Conservation (phyloP, 2,888 invertebrate genomes). For the Stenchaetothrips biformis region DNA sequence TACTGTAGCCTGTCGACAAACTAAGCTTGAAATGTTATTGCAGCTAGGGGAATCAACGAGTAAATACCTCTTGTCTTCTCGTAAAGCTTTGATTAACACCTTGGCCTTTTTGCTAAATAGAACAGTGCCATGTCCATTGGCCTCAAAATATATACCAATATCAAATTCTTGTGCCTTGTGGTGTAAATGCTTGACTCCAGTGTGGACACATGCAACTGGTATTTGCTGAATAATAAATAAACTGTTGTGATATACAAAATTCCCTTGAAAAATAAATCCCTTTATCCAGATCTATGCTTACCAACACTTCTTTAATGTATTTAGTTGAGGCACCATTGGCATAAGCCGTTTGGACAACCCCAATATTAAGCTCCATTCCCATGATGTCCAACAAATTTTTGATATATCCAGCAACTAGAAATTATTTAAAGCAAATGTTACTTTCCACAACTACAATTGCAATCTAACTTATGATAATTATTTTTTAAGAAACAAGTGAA, state of each 20-base stretch:
- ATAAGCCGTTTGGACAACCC: conserved; percentile 96
- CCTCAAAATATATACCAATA: conserved; percentile 97
- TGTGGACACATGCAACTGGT: conserved; percentile 85
- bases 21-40: not conserved
- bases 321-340: conserved; percentile 95
- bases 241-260: conserved; percentile 19
- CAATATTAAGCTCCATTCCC: conserved; percentile 65
- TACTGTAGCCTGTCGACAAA: too few species aligned
- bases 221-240: conserved; percentile 61
- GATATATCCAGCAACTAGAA: conserved; percentile 58
- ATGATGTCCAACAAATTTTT: conserved; percentile 47
- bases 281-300: conserved; percentile 42
- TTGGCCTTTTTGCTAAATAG: conserved; percentile 71
- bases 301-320: conserved; percentile 74
- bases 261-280: not conserved
- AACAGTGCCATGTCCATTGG: conserved; percentile 97
- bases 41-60: not conserved
- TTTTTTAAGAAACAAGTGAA: too few species aligned
- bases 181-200: conserved; percentile 96
- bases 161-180: conserved; percentile 86
- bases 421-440: conserved; percentile 30
- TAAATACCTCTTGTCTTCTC: conserved; percentile 11
- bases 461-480: too few species aligned
- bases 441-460: too few species aligned
- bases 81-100: conserved; percentile 33